Evolutionary conservation across 2,888 invertebrate species (phyloP).

Genomic region (Eupithecia exiguata): DNA sequence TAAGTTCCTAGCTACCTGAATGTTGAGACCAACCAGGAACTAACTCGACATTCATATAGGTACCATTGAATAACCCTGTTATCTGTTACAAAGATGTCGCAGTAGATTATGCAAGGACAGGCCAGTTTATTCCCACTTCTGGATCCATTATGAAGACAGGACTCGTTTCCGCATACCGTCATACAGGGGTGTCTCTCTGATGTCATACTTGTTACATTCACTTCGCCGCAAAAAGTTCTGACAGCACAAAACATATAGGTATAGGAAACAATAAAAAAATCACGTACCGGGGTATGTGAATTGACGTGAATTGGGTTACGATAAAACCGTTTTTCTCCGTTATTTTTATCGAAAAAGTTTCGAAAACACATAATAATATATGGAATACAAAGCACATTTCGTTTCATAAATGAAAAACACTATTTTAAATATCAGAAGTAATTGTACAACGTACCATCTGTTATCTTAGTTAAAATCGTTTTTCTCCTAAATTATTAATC

Average conservation of each 20-base stretch:
- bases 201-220: not conserved
- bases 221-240: not conserved
- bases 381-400: too few species aligned
- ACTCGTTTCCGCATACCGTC: conserved; percentile 21
- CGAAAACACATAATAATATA: too few species aligned
- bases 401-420: too few species aligned
- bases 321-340: too few species aligned
- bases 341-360: too few species aligned
- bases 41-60: not conserved
- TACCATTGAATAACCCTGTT: not conserved
- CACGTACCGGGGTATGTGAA: not conserved
- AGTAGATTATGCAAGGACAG: conserved; percentile 19
- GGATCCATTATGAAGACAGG: conserved; percentile 19
- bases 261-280: not conserved
- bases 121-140: conserved; percentile 24
- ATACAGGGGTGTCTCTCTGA: conserved; percentile 9
- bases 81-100: not conserved
- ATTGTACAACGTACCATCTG: too few species aligned
- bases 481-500: too few species aligned
- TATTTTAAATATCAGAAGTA: too few species aligned
- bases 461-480: too few species aligned
- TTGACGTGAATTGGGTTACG: too few species aligned
- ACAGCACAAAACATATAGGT: not conserved
- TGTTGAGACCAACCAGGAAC: not conserved
- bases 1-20: not conserved